Evolutionary conservation across 2,797 vertebrate species (phyloP).

Genomic region (Monodelphis domestica): DNA sequence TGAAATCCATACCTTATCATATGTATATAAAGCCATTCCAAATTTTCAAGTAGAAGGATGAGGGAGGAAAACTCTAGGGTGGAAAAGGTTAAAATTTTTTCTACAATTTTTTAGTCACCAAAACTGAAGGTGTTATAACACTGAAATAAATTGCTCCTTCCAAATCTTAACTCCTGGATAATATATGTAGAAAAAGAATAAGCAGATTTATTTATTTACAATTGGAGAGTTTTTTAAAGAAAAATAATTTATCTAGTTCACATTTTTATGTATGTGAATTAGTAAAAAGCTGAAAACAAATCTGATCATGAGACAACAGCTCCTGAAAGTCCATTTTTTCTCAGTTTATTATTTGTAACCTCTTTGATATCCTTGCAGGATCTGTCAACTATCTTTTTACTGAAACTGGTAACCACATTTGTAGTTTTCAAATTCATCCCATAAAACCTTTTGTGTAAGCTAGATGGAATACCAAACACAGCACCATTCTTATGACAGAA

Average conservation of each 20-base stretch:
- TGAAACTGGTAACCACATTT: slow-evolving; percentile 70
- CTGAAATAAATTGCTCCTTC: slow-evolving; percentile 47
- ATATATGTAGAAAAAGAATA: slow-evolving; percentile 16
- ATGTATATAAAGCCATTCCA: slow-evolving; percentile 52
- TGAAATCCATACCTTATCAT: slow-evolving; percentile 60
- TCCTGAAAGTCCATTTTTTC: slow-evolving; percentile 55
- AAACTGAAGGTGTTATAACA: slow-evolving; percentile 23
- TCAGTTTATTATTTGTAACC: slow-evolving; percentile 55
- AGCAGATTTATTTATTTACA: slow-evolving; percentile 6
- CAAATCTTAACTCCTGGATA: slow-evolving; percentile 48
- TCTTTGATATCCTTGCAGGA: slow-evolving; percentile 62
- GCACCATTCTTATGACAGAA: slow-evolving; percentile 3
- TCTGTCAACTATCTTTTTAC: slow-evolving; percentile 70
- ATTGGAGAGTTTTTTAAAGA: slow-evolving; percentile 63
- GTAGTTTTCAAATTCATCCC: slow-evolving; percentile 65
- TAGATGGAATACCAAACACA: slow-evolving; percentile 47
- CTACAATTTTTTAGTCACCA: slow-evolving; percentile 33
- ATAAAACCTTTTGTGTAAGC: slow-evolving; percentile 62
- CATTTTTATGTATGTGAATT: slow-evolving; percentile 62
- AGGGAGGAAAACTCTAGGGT: slow-evolving; percentile 23
- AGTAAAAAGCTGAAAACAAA: slow-evolving; percentile 63
- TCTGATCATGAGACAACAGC: slow-evolving; percentile 29
- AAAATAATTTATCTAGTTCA: slow-evolving; percentile 64
- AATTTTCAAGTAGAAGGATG: slow-evolving; percentile 60
- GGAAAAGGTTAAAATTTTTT: slow-evolving; percentile 42